Evolutionary conservation across 2,888 invertebrate species (phyloP), one percentile per base, ranked within the genome.

Genomic region (Carpatolechia fugitivella): DNA sequence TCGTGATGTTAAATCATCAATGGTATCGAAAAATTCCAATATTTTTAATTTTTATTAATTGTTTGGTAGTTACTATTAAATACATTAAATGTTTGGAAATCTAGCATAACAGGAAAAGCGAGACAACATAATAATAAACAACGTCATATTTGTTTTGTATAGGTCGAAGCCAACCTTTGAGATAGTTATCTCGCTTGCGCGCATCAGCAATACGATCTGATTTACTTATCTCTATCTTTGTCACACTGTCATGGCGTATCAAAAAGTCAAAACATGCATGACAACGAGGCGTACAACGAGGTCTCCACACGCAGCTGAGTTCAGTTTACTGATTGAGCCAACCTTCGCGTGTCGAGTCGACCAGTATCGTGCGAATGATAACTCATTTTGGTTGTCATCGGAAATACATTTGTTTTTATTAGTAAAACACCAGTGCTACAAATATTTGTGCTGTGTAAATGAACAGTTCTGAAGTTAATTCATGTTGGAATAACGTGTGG

Each of bases 371-470:
- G 51, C 51, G 51, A 18, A 14, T 24, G 24, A 46, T 55, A 31
- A 33, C 48, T 18, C 56, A 51, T 16, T 53, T 61, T 55, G 54
- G 60, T 56, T 49, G 41, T 56, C 46, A 40, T 51, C 54, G n/a
- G n/a, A 46, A 54, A 38, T 33, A 58, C 60, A 53, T 58, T 60
- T 56, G 63, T 63, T 65, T 65, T 64, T 55, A 57, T 66, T 61
- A 60, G 54, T 58, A 61, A 65, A 64, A 69, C 58, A 66, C 62
- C 56, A 59, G 64, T 70, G 69, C 67, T 66, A 56, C 18, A 41
- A 24, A 41, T 64, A 61, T 58, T 60, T 57, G 76, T 80, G 78
- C 67, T 72, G 59, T 74, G 81, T 76, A 70, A 74, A 76, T 36
- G 30, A 40, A 56, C 71, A 56, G 59, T 63, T 62, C 36, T 49